Evolutionary conservation across 1,140 invertebrate species (phyloP).

Genomic region (Euwallacea similis): DNA sequence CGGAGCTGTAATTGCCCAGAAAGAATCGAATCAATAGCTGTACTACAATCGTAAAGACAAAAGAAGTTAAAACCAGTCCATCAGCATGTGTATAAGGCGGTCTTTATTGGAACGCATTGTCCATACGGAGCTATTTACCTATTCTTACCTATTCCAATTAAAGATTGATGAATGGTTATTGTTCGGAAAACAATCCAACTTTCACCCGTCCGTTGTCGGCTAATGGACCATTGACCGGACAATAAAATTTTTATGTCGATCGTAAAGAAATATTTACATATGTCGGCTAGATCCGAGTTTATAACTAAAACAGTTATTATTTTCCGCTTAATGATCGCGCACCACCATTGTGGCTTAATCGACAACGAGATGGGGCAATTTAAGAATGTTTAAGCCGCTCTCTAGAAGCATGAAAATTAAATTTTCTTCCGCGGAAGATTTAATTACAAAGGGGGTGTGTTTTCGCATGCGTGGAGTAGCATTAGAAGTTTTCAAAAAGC

Average conservation of each 20-base stretch:
- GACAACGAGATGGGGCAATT: too few relatives aligned
- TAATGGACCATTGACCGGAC: constrained; percentile 25
- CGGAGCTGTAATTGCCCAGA: constrained; percentile 33
- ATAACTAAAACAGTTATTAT: too few relatives aligned
- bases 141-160: constrained; percentile 53
- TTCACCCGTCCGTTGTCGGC: constrained; percentile 44
- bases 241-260: constrained; percentile 22
- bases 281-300: too few relatives aligned
- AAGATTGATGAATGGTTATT: constrained; percentile 52
- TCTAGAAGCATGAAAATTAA: too few relatives aligned
- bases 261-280: constrained; percentile 23
- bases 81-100: constrained; percentile 51
- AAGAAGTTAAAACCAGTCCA: constrained; percentile 50
- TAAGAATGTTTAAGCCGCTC: too few relatives aligned
- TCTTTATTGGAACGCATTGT: constrained; percentile 47
- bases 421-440: background rate
- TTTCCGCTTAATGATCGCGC: background rate
- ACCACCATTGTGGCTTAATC: too few relatives aligned
- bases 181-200: constrained; percentile 52
- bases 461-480: constrained; percentile 43
- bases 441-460: constrained; percentile 41
- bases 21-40: constrained; percentile 40
- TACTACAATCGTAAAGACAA: constrained; percentile 49
- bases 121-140: constrained; percentile 51
- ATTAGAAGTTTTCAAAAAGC: constrained; percentile 44